phyloP scores from a whole-genome alignment of 2,113 vertebrate species.

The Poicephalus gulielmi region DNA sequence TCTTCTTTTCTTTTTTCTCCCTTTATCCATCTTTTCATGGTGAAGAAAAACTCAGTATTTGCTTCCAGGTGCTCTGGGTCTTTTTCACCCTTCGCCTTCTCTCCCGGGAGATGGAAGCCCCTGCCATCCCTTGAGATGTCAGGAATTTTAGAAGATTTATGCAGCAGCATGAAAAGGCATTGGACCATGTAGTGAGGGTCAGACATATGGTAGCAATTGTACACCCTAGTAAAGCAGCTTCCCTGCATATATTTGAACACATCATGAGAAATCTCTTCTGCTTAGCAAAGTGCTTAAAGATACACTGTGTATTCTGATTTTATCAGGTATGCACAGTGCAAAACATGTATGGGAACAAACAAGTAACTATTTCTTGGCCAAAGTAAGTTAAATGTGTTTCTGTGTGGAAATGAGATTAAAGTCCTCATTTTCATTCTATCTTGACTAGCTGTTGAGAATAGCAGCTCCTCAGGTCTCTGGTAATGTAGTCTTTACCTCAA shows the following conservation, averaged over 20 bases:
- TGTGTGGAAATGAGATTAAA: not conserved
- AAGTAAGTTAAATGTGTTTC: not conserved
- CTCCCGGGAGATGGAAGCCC: not conserved
- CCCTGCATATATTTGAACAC: not conserved
- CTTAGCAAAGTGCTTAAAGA: not conserved
- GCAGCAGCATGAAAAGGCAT: constrained; percentile 3
- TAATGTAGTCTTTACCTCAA: constrained; percentile 62
- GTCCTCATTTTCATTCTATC: not conserved
- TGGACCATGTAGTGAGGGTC: not conserved
- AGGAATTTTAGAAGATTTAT: constrained; percentile 46
- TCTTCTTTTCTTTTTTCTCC: not conserved
- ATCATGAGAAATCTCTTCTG: not conserved
- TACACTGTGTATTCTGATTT: not conserved
- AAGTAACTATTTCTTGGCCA: not conserved
- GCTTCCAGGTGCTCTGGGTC: constrained; percentile 39
- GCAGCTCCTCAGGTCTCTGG: constrained; percentile 40
- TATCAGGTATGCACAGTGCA: fast-evolving
- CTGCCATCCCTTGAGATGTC: constrained; percentile 15
- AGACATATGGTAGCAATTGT: constrained; percentile 10
- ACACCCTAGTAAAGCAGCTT: not conserved
- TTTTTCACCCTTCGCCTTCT: constrained; percentile 2
- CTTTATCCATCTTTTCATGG: not conserved
- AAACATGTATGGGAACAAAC: not conserved
- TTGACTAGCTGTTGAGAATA: not conserved
- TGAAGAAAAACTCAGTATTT: not conserved